phyloP scores from a whole-genome alignment of 2,113 vertebrate species.

The Bubo scandiacus region DNA sequence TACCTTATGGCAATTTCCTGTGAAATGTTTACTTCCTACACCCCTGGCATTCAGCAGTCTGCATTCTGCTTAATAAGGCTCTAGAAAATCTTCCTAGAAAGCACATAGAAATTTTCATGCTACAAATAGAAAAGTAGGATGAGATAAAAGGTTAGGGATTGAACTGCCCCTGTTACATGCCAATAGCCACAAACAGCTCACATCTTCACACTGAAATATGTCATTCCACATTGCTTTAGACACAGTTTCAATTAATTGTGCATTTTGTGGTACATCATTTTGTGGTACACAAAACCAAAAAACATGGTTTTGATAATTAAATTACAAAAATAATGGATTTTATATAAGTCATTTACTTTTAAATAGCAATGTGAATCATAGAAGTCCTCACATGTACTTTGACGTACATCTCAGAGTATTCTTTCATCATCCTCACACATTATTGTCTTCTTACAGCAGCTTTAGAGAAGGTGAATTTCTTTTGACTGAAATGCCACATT shows the following conservation, averaged over 20 bases:
- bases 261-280: not conserved
- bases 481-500: not conserved
- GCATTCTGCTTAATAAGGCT: not conserved
- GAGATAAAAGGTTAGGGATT: not conserved
- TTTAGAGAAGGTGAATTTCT: not conserved
- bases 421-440: not conserved
- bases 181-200: not conserved
- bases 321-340: not conserved
- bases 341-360: not conserved
- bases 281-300: not conserved
- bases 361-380: not conserved
- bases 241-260: not conserved
- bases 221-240: not conserved
- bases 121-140: not conserved
- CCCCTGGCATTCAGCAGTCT: not conserved
- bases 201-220: not conserved
- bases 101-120: not conserved
- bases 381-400: not conserved
- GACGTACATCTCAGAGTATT: not conserved
- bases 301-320: not conserved
- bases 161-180: not conserved
- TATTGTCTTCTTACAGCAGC: not conserved
- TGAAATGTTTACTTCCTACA: not conserved
- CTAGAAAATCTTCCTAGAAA: not conserved
- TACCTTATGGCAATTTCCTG: not conserved